phyloP scores from a whole-genome alignment of 2,888 invertebrate genomes.

The Drosophila kokeensis region DNA sequence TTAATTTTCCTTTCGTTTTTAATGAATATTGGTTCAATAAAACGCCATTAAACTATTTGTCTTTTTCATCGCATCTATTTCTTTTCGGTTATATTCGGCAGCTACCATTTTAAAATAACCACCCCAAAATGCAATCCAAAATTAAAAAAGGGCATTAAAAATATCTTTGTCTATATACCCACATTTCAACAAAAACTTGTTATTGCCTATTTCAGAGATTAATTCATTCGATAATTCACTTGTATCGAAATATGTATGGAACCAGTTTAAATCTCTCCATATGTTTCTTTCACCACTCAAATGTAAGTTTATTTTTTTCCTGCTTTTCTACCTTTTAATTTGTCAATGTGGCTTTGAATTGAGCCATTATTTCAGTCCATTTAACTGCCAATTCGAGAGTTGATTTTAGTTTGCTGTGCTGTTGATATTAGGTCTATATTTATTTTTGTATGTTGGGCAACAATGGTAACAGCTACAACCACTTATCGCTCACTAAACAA shows the following conservation, averaged over 20 bases:
- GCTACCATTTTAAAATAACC: background rate
- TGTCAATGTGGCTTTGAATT: constrained; percentile 1
- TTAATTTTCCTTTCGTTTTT: background rate
- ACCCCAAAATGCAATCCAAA: background rate
- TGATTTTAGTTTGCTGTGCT: constrained; percentile 24
- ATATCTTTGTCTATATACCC: background rate
- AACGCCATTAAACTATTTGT: background rate
- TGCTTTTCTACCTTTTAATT: background rate
- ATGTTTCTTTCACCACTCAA: background rate
- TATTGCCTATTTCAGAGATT: background rate
- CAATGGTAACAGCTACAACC: constrained; percentile 45
- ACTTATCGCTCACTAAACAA: constrained; percentile 76
- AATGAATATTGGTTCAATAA: background rate
- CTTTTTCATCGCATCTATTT: background rate
- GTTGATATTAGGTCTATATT: constrained; percentile 30
- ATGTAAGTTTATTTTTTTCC: background rate
- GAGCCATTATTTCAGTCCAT: constrained; percentile 38
- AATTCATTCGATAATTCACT: background rate
- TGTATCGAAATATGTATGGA: too few species aligned
- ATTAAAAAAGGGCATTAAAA: background rate
- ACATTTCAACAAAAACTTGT: background rate
- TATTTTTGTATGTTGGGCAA: constrained; percentile 23
- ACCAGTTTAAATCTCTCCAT: background rate
- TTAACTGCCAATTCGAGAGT: constrained; percentile 40
- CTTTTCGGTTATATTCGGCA: background rate